These are phyloP conservation scores for Eolophus roseicapilla DNA, from an alignment of 2,113 vertebrate species.

Conservation along the genomic window DNA sequence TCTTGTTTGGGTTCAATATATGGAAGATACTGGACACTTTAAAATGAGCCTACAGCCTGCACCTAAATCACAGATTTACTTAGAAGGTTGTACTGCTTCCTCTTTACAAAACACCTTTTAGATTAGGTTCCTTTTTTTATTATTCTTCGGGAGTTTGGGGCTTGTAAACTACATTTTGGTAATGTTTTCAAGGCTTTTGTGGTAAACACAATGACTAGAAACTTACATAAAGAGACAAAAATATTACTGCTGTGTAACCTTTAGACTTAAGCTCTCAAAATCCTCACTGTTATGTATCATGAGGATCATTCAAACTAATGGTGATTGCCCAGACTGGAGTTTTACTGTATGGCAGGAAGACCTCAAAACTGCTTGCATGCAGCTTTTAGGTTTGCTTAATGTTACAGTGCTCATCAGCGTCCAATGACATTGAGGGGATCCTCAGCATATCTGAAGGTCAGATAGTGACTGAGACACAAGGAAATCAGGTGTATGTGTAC, in stretches of 20 bases:
- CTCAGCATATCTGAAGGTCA: neutral
- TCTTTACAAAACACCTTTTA: neutral
- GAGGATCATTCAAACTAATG: neutral
- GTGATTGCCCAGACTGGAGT: neutral
- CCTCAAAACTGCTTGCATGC: neutral
- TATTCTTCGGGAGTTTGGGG: neutral
- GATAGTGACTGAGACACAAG: neutral
- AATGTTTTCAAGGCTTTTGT: neutral
- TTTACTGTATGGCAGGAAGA: neutral
- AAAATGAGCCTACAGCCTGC: neutral
- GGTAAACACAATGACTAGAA: neutral
- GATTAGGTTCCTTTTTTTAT: neutral
- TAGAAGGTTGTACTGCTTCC: neutral
- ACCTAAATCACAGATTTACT: neutral
- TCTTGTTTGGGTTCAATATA: neutral
- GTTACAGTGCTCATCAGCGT: neutral
- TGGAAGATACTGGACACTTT: neutral
- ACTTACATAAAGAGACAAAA: neutral
- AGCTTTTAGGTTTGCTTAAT: neutral
- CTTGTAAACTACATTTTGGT: neutral
- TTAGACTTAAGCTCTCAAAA: neutral
- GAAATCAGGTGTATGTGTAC: neutral
- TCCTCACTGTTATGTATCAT: neutral
- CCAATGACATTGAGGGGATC: neutral
- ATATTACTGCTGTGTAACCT: neutral